phyloP scores from a whole-genome alignment of 2,888 invertebrate genomes.

The Clusia tigrina region DNA sequence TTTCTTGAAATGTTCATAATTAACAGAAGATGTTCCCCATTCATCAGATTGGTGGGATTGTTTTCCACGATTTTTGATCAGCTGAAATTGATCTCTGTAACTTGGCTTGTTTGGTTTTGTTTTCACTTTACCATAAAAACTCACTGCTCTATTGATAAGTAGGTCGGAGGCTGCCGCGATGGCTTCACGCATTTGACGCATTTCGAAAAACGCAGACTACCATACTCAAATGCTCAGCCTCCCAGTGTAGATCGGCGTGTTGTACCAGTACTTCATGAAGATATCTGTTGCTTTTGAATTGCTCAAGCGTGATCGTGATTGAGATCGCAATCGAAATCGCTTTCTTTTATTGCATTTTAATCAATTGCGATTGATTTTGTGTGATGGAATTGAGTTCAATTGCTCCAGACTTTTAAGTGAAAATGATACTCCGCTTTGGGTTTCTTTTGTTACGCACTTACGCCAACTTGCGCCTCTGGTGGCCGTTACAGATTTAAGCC shows the following conservation, averaged over 20 bases:
- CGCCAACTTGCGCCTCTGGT: background rate
- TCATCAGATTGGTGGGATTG: too few relatives aligned
- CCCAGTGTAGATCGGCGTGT: too few relatives aligned
- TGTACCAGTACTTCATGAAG: background rate
- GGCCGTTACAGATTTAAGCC: too few relatives aligned
- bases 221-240: background rate
- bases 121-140: conserved; percentile 19
- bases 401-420: background rate
- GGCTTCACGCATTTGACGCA: conserved; percentile 8
- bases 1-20: too few relatives aligned
- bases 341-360: conserved; percentile 5
- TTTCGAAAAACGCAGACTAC: background rate
- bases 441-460: background rate
- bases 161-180: conserved; percentile 15
- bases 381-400: conserved; percentile 7
- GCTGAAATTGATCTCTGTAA: background rate
- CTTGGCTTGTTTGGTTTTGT: background rate
- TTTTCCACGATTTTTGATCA: background rate
- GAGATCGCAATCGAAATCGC: too few relatives aligned
- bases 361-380: background rate
- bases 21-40: too few relatives aligned
- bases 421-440: background rate
- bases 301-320: background rate
- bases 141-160: too few relatives aligned
- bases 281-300: background rate